A percentile compares a stretch with the other conserved stretches of the same genome.
Evolutionary conservation across 2,888 invertebrate genomes (phyloP).

Genomic region (Dicranocentrus wangi): DNA sequence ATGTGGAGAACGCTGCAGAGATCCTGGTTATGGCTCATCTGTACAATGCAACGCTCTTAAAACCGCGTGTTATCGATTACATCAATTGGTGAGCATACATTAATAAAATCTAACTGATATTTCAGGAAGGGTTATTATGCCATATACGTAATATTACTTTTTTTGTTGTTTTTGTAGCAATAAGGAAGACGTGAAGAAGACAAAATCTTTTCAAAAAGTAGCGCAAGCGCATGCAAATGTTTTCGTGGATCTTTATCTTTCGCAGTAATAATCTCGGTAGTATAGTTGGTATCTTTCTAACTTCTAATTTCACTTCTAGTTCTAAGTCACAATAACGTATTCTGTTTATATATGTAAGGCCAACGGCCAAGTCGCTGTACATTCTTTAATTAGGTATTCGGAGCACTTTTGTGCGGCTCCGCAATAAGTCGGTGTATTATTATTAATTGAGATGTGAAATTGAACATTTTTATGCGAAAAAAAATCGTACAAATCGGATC

Average conservation of each 20-base stretch:
- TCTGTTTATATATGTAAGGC: too few relatives aligned
- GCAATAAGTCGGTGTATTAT: neutral
- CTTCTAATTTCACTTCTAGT: slow-evolving; percentile 1
- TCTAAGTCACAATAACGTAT: too few relatives aligned
- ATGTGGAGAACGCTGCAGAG: slow-evolving; percentile 70
- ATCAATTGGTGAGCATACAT: slow-evolving; percentile 53
- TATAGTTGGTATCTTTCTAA: slow-evolving; percentile 6
- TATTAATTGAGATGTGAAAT: neutral
- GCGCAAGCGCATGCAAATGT: slow-evolving; percentile 68
- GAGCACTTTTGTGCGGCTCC: too few relatives aligned
- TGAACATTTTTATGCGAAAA: too few relatives aligned
- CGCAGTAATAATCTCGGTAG: slow-evolving; percentile 57
- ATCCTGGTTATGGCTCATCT: slow-evolving; percentile 69
- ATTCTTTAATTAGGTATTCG: too few relatives aligned
- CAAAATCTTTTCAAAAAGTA: slow-evolving; percentile 68
- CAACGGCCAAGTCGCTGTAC: too few relatives aligned
- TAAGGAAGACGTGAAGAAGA: slow-evolving; percentile 71
- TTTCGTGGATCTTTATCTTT: slow-evolving; percentile 72
- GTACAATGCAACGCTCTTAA: slow-evolving; percentile 66
- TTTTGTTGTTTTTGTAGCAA: slow-evolving; percentile 58
- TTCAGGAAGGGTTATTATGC: too few relatives aligned
- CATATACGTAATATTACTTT: neutral
- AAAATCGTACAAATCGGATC: too few relatives aligned
- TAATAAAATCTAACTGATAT: too few relatives aligned
- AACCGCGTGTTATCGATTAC: slow-evolving; percentile 69